Base-by-base conservation (phyloP, 2,888 invertebrate species). In the Entomobrya multifasciata region DNA sequence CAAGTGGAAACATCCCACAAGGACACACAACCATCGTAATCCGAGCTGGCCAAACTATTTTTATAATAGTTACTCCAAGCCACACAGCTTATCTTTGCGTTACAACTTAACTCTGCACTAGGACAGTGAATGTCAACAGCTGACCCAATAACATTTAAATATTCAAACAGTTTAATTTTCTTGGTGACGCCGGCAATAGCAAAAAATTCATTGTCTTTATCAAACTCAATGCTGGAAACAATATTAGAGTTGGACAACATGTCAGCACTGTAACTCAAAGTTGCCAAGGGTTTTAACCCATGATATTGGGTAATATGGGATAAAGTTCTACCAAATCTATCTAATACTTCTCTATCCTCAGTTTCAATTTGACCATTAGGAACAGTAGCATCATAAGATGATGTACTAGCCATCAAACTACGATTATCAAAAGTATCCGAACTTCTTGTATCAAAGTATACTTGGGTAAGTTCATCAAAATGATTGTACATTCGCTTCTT, bases 151-250 rank as follows among this genome's bases (percentile, higher is more conserved):
- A 98, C 97, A 36, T 95, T 94, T 57, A 95, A 95, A 93, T 97
- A 98, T 92, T 98, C 97, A 93, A 96, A 98, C 77, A 97, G 96
- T 94, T 98, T 98, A 85, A 98, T 98, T 88, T 97, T 95, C 92
- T 97, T 97, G 0, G 98, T 98, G 13, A 98, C 98, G 2, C 98
- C 98, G 44, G 98, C 98, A 91, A 98, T 97, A 0, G 98, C 98
- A 93, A 98, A 98, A 93, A 96, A 96, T 93, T 98, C 98, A 92
- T 97, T 96, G 93, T 98, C 98, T 93, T 97, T 97, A 92, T 98
- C 98, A 93, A 98, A 98, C 93, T 98, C 98, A 91, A 98, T 98
- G 91, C 97, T 97, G 27, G 96, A 96, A 5, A 96, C 96, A 89
- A 97, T 96, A 5, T 96, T 96, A 3, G 80, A 81, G 92, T 95